Evolutionary conservation across 2,113 vertebrate genomes (phyloP).

Genomic region (western clawed frog (Xenopus tropicalis)): DNA sequence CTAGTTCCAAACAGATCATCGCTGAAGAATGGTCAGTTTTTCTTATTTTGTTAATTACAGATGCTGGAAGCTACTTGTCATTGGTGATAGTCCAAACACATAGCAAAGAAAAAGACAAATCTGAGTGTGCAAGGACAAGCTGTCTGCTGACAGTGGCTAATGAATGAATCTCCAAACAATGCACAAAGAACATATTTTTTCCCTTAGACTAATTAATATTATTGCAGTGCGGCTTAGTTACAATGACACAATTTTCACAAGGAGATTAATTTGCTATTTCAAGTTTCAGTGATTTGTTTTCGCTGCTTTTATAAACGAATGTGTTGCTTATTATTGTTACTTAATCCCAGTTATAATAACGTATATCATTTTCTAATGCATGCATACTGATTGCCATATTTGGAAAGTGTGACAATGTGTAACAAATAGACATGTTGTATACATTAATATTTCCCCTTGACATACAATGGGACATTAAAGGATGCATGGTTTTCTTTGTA

Average conservation of each 20-base stretch:
- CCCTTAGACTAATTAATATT: conserved; percentile 22
- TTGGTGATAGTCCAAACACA: too few species aligned
- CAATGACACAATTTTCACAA: conserved; percentile 15
- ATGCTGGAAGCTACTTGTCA: too few species aligned
- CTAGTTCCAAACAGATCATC: too few species aligned
- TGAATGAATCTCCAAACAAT: conserved; percentile 26
- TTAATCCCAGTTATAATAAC: neutral
- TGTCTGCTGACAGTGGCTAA: conserved; percentile 30
- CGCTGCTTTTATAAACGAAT: neutral
- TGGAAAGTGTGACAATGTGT: too few species aligned
- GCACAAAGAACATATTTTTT: conserved; percentile 14
- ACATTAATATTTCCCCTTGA: too few species aligned
- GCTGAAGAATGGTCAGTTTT: too few species aligned
- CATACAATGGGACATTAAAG: too few species aligned
- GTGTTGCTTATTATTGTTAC: conserved; percentile 2
- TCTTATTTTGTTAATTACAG: too few species aligned
- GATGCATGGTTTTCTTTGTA: too few species aligned
- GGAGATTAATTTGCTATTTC: conserved; percentile 20
- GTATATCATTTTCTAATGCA: neutral
- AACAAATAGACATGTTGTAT: too few species aligned
- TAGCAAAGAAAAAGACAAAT: neutral
- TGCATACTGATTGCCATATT: neutral
- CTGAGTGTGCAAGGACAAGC: conserved; percentile 21
- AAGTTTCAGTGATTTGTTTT: conserved; percentile 5
- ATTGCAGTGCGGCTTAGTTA: conserved; percentile 7